phyloP scores from a whole-genome alignment of 2,888 invertebrate genomes.

The Ormyrus thymus region DNA sequence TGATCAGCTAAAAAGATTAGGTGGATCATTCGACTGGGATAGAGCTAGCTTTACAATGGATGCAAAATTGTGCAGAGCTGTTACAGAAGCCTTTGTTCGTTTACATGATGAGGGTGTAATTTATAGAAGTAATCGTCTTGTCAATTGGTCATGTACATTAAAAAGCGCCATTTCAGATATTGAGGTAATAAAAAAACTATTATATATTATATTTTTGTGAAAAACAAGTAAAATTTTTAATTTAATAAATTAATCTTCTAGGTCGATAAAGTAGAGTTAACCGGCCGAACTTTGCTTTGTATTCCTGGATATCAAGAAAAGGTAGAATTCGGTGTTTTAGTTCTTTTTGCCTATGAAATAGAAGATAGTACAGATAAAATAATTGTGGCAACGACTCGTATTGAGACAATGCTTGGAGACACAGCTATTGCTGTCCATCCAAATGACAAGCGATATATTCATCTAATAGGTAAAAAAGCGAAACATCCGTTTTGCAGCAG shows the following conservation, averaged over 20 bases:
- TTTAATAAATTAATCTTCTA: conserved; percentile 59
- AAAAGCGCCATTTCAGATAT: conserved; percentile 99
- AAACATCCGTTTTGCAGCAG: conserved; percentile 92
- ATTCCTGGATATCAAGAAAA: conserved; percentile 95
- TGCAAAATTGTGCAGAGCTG: conserved; percentile 88
- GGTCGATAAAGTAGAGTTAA: conserved; percentile 94
- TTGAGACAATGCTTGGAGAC: conserved; percentile 99
- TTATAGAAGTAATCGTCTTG: conserved; percentile 94
- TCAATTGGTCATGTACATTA: conserved; percentile 98
- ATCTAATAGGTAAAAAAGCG: conserved; percentile 87
- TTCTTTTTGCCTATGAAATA: conserved; percentile 93
- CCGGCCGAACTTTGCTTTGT: conserved; percentile 87
- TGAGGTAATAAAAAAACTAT: conserved; percentile 79
- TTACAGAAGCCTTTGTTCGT: conserved; percentile 94
- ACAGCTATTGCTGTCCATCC: conserved; percentile 99
- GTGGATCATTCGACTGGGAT: conserved; percentile 96
- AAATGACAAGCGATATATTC: conserved; percentile 88
- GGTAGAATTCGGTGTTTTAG: conserved; percentile 95
- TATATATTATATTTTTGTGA: background rate
- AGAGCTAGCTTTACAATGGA: conserved; percentile 98
- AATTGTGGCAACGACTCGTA: conserved; percentile 96
- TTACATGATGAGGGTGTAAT: conserved; percentile 92
- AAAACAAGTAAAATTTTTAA: conserved; percentile 4
- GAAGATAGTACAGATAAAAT: conserved; percentile 86
- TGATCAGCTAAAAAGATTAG: conserved; percentile 90